A percentile compares a stretch with the other conserved stretches of the same genome.
phyloP scores from a whole-genome alignment of 2,888 invertebrate genomes.

The Rhodophaea formosa region DNA sequence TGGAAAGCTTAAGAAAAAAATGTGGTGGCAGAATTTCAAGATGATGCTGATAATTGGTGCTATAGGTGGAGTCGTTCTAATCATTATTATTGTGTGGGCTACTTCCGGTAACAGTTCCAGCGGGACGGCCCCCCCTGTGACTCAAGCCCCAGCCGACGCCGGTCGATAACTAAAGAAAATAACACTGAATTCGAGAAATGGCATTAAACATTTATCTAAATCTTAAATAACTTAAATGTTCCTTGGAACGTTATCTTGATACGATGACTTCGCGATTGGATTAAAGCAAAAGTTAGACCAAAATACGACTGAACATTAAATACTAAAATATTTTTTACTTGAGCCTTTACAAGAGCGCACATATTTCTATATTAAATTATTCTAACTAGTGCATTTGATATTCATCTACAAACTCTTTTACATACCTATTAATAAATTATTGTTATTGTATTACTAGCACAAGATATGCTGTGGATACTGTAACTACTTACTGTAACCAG shows the following conservation, averaged over 20 bases:
- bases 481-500: slow-evolving; percentile 29
- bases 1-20: slow-evolving; percentile 96
- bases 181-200: slow-evolving; percentile 27
- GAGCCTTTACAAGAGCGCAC: slow-evolving; percentile 36
- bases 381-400: slow-evolving; percentile 24
- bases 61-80: slow-evolving; percentile 89
- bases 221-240: no score
- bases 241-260: not conserved
- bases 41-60: slow-evolving; percentile 96
- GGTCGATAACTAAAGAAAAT: slow-evolving; percentile 49
- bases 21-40: slow-evolving; percentile 98
- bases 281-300: slow-evolving; percentile 28
- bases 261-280: not conserved
- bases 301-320: slow-evolving; percentile 45
- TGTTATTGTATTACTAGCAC: slow-evolving; percentile 22
- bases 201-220: not conserved
- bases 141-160: slow-evolving; percentile 36
- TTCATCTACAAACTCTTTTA: slow-evolving; percentile 22
- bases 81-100: slow-evolving; percentile 88
- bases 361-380: slow-evolving; percentile 24
- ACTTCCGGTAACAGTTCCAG: slow-evolving; percentile 48
- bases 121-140: slow-evolving; percentile 29
- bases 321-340: slow-evolving; percentile 42
- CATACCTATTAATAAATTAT: slow-evolving; percentile 19
- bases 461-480: slow-evolving; percentile 30